Evolutionary conservation across 2,888 invertebrate genomes (phyloP).

Genomic region (Drosophila buzzatii): DNA sequence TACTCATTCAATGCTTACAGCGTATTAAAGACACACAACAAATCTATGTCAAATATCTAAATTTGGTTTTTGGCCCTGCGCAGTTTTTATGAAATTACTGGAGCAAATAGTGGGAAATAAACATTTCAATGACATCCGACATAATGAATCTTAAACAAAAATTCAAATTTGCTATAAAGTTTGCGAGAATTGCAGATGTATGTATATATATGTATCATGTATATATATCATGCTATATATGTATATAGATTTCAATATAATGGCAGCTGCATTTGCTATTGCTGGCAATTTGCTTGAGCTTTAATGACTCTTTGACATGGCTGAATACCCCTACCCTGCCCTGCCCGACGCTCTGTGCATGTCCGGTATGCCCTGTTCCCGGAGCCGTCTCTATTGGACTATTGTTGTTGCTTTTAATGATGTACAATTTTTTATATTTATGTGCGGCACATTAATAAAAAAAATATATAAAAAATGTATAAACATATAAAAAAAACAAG

Average conservation of each 20-base stretch:
- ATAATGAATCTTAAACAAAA: neutral
- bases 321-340: neutral
- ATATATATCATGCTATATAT: neutral
- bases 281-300: slow-evolving; percentile 12
- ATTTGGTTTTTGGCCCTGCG: slow-evolving; percentile 69
- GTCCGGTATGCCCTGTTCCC: slow-evolving; percentile 1
- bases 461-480: neutral
- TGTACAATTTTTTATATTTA: slow-evolving; percentile 54
- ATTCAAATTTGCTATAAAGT: neutral
- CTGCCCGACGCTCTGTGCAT: no score
- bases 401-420: slow-evolving; percentile 32
- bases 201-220: neutral
- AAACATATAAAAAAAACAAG: slow-evolving; percentile 14
- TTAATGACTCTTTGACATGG: slow-evolving; percentile 34
- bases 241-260: neutral
- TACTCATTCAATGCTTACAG: slow-evolving; percentile 24
- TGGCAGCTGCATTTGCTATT: slow-evolving; percentile 5
- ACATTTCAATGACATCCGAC: slow-evolving; percentile 57
- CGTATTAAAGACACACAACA: slow-evolving; percentile 55
- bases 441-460: slow-evolving; percentile 54
- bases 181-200: neutral
- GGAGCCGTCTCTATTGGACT: neutral
- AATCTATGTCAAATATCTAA: slow-evolving; percentile 73
- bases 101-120: slow-evolving; percentile 45
- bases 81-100: slow-evolving; percentile 65